These are phyloP conservation scores for Lamprologus speciosus DNA, from an alignment of 2,113 vertebrate species.

Conservation along the genomic window DNA sequence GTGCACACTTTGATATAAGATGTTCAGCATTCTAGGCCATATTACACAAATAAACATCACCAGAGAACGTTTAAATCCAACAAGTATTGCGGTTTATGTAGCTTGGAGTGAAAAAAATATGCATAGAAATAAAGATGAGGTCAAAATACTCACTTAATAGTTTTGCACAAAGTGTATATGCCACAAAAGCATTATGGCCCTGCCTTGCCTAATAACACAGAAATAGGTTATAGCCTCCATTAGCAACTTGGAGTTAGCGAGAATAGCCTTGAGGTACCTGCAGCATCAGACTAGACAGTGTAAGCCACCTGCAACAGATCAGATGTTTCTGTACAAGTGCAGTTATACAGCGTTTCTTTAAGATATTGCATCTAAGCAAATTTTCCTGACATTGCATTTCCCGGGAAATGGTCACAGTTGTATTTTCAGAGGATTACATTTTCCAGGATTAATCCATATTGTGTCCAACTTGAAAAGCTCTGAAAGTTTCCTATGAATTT, in stretches of 20 bases:
- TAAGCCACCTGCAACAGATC: not conserved
- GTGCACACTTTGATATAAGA: not conserved
- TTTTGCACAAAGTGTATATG: not conserved
- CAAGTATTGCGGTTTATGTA: not conserved
- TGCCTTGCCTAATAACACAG: not conserved
- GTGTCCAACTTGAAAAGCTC: not conserved
- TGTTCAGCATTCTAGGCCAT: not conserved
- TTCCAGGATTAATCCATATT: not conserved
- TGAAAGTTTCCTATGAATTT: not conserved
- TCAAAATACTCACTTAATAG: not conserved
- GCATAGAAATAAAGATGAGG: not conserved
- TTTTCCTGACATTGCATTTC: not conserved
- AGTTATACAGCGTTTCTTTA: fast-evolving
- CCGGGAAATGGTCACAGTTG: fast-evolving
- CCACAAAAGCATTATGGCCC: not conserved
- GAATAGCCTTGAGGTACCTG: not conserved
- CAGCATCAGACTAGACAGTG: not conserved
- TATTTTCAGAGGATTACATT: not conserved
- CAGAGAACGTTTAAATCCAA: not conserved
- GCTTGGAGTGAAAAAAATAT: not conserved
- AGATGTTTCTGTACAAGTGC: not conserved
- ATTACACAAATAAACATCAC: not conserved
- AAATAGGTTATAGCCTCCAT: not conserved
- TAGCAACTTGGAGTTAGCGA: not conserved
- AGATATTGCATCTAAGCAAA: not conserved